Evolutionary conservation across 2,797 vertebrate genomes (phyloP).

Genomic region (Gymnothorax reevesii): DNA sequence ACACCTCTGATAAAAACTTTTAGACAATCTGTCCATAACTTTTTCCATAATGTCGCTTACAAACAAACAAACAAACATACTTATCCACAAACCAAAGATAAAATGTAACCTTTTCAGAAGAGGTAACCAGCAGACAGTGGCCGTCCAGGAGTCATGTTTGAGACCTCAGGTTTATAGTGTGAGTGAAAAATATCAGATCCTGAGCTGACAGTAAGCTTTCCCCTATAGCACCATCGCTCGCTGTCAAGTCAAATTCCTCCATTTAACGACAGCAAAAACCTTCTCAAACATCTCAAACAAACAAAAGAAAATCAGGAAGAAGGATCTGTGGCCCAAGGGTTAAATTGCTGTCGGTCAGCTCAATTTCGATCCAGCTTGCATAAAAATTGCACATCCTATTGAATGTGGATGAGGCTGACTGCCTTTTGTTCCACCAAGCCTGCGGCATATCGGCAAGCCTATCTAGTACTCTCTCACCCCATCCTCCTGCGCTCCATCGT

Average conservation of each 20-base stretch:
- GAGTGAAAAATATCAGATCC: background rate
- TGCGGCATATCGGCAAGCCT: slow-evolving; percentile 13
- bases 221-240: background rate
- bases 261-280: background rate
- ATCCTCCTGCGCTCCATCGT: background rate
- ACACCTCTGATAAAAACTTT: too few relatives aligned
- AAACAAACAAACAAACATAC: too few relatives aligned
- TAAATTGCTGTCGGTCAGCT: background rate
- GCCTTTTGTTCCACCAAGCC: slow-evolving; percentile 1
- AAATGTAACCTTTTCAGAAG: too few relatives aligned
- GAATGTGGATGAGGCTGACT: background rate
- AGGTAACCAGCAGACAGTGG: too few relatives aligned
- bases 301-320: background rate
- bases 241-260: background rate
- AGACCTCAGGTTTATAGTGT: too few relatives aligned
- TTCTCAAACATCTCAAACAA: background rate
- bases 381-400: background rate
- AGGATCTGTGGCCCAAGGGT: background rate
- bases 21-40: too few relatives aligned
- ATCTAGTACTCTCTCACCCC: background rate
- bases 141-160: too few relatives aligned
- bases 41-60: too few relatives aligned
- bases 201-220: background rate
- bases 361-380: background rate
- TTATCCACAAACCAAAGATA: too few relatives aligned